Evolutionary conservation across 2,113 vertebrate species (phyloP).

Genomic region (Centrocercus urophasianus): DNA sequence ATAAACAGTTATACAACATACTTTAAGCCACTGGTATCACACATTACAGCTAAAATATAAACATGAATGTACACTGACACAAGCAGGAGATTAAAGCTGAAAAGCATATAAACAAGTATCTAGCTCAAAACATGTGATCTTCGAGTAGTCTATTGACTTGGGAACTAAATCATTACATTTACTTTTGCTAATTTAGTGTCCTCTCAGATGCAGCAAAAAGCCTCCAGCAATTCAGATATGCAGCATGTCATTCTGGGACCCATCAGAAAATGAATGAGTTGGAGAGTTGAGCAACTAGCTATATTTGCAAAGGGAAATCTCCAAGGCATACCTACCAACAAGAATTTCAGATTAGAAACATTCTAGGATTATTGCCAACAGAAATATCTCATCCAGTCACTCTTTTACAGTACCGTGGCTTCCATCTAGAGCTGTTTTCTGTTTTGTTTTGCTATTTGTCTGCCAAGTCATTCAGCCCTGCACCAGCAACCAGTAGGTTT

Average conservation of each 20-base stretch:
- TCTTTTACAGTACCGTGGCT: not conserved
- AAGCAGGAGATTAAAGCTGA: not conserved
- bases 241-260: constrained; percentile 21
- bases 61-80: accelerated
- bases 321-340: constrained; percentile 42
- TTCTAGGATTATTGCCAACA: constrained; percentile 24
- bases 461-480: constrained; percentile 4
- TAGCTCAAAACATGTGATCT: not conserved
- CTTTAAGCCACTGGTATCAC: not conserved
- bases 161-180: constrained; percentile 1
- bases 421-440: not conserved
- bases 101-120: not conserved
- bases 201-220: constrained; percentile 18
- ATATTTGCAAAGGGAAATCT: constrained; percentile 43
- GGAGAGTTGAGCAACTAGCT: constrained; percentile 41
- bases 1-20: not conserved
- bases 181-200: constrained; percentile 26
- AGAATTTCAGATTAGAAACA: constrained; percentile 46
- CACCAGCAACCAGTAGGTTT: constrained; percentile 20
- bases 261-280: constrained; percentile 28
- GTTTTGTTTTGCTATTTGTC: not conserved
- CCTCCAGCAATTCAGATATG: constrained; percentile 23
- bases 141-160: not conserved
- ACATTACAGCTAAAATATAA: not conserved
- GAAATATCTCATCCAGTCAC: constrained; percentile 47